phyloP scores from a whole-genome alignment of 2,797 vertebrate genomes.

The Cirrhinus mrigala region DNA sequence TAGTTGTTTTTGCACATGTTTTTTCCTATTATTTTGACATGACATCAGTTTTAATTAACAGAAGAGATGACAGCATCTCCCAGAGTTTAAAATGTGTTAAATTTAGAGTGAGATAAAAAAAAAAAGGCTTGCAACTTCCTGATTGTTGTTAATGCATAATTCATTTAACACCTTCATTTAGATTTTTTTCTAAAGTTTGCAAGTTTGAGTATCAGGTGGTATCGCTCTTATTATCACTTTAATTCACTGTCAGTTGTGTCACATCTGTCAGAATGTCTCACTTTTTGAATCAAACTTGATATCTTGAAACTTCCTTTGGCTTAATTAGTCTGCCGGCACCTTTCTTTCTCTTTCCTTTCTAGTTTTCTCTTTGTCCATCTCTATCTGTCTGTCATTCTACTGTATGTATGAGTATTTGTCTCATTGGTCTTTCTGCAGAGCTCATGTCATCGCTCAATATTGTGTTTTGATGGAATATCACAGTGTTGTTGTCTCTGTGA shows the following conservation, averaged over 20 bases:
- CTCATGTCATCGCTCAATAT: constrained; percentile 46
- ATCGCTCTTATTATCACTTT: not conserved
- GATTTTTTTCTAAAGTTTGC: not conserved
- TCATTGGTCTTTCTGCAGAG: constrained; percentile 30
- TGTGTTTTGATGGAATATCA: constrained; percentile 55
- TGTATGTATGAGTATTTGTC: constrained; percentile 26
- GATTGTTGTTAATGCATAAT: constrained; percentile 33
- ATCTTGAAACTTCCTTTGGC: not conserved
- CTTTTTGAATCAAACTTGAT: constrained; percentile 31
- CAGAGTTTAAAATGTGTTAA: constrained; percentile 6
- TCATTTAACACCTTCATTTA: not conserved
- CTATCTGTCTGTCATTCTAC: not conserved
- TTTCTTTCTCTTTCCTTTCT: constrained; percentile 12
- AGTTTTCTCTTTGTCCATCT: not conserved
- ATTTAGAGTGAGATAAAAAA: not conserved
- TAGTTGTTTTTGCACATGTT: not conserved
- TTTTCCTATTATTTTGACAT: not conserved
- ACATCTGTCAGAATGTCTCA: constrained; percentile 20
- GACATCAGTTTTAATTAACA: not conserved
- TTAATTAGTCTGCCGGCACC: constrained; percentile 30
- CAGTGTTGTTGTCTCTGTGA: constrained; percentile 44
- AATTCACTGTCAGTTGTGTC: not conserved
- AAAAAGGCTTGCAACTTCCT: not conserved
- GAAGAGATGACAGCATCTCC: not conserved
- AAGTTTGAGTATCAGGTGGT: constrained; percentile 12